phyloP scores from a whole-genome alignment of 2,888 invertebrate species.

The Eumacrocentrus americanus region DNA sequence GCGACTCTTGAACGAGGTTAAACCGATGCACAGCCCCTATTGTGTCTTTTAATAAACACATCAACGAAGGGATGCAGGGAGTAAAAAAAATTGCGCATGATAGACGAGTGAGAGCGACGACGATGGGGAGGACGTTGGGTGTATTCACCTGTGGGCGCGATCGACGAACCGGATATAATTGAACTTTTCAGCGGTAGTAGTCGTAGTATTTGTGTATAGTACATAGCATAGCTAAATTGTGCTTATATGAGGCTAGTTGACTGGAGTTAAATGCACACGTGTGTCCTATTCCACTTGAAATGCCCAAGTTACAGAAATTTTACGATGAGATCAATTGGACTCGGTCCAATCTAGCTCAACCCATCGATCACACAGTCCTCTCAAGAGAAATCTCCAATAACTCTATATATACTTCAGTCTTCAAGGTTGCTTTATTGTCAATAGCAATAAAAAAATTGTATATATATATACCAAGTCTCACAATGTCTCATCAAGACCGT shows the following conservation, averaged over 20 bases:
- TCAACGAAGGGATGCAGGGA: conserved; percentile 21
- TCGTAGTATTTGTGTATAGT: not conserved
- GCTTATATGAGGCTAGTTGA: too few species aligned
- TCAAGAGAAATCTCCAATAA: too few species aligned
- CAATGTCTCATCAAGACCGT: conserved; percentile 8
- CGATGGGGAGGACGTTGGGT: conserved; percentile 26
- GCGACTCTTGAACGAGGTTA: conserved; percentile 36
- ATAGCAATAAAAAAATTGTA: not conserved
- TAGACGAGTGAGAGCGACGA: not conserved
- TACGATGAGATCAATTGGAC: conserved; percentile 11
- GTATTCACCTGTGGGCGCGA: conserved; percentile 42
- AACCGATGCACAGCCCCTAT: conserved; percentile 38
- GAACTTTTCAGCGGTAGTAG: conserved; percentile 32
- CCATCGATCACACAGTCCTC: not conserved
- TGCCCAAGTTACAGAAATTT: too few species aligned
- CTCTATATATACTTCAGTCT: not conserved
- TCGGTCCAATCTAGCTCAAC: not conserved
- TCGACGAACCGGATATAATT: conserved; percentile 42
- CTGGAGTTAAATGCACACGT: too few species aligned
- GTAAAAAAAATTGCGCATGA: conserved; percentile 15
- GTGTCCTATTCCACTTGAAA: too few species aligned
- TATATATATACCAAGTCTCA: not conserved
- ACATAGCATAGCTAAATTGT: too few species aligned
- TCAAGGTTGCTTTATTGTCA: not conserved
- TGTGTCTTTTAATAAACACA: conserved; percentile 41